Percentiles rank a stretch among this genome's conserved stretches.
Conservation (phyloP, 1,140 invertebrate species). For the Drosophila tropicalis region DNA sequence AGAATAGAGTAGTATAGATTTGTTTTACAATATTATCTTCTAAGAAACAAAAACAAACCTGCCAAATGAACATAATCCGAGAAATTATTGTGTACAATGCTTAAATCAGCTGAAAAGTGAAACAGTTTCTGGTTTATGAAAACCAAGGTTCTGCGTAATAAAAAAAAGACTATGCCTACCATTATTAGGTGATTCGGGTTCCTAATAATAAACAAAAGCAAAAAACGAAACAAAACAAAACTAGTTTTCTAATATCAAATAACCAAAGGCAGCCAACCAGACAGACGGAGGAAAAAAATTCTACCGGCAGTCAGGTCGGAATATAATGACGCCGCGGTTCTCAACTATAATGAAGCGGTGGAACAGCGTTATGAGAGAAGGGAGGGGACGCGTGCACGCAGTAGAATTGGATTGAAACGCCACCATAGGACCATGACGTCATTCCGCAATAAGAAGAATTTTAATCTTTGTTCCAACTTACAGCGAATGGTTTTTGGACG, state of each 20-base stretch:
- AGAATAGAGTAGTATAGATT: background rate
- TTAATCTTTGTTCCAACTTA: conserved; percentile 59
- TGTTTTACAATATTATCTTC: background rate
- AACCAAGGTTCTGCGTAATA: conserved; percentile 23
- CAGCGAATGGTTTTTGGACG: conserved; percentile 84
- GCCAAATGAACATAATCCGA: background rate
- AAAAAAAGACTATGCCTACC: background rate
- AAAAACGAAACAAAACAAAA: conserved; percentile 51
- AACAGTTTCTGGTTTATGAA: background rate
- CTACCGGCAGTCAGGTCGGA: conserved; percentile 31
- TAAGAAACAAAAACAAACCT: background rate
- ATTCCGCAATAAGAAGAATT: conserved; percentile 35
- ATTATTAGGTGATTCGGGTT: conserved; percentile 37
- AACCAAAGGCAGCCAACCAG: conserved; percentile 47
- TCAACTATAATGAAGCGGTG: conserved; percentile 33
- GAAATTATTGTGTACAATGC: background rate
- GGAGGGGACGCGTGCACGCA: conserved; percentile 43
- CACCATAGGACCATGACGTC: conserved; percentile 56
- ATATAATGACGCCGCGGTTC: conserved; percentile 59
- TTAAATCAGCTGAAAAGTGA: conserved; percentile 14
- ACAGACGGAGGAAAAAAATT: conserved; percentile 22
- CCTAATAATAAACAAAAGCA: conserved; percentile 42
- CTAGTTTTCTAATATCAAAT: conserved; percentile 67
- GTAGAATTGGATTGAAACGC: conserved; percentile 52
- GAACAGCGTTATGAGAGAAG: background rate